Evolutionary conservation across 2,888 invertebrate genomes (phyloP).

Genomic region (Dendrolimus houi): DNA sequence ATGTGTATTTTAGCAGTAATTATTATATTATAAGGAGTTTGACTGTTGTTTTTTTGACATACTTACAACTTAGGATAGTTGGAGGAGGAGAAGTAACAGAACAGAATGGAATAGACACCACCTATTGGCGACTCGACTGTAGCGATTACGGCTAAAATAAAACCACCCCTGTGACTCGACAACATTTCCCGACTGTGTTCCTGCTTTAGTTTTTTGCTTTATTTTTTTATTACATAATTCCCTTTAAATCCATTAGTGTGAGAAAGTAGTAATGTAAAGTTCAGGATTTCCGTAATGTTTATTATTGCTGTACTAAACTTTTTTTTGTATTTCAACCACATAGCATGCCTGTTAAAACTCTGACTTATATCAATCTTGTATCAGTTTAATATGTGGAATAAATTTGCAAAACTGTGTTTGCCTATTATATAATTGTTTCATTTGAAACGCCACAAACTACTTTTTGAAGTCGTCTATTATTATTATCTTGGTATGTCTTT

Average conservation of each 20-base stretch:
- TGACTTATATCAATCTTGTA: slow-evolving; percentile 74
- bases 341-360: slow-evolving; percentile 71
- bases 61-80: slow-evolving; percentile 73
- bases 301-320: slow-evolving; percentile 66
- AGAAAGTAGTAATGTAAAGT: slow-evolving; percentile 71
- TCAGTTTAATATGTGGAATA: slow-evolving; percentile 75
- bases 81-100: slow-evolving; percentile 32
- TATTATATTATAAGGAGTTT: slow-evolving; percentile 76
- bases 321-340: slow-evolving; percentile 66
- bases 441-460: slow-evolving; percentile 17
- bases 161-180: slow-evolving; percentile 63
- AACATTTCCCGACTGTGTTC: slow-evolving; percentile 74
- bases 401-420: slow-evolving; percentile 77
- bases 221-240: slow-evolving; percentile 71
- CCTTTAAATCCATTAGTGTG: slow-evolving; percentile 72
- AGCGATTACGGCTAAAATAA: slow-evolving; percentile 68
- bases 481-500: too few species aligned
- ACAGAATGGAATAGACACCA: slow-evolving; percentile 49
- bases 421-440: slow-evolving; percentile 61
- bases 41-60: slow-evolving; percentile 76
- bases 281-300: slow-evolving; percentile 70
- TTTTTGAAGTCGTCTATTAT: too few species aligned
- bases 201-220: slow-evolving; percentile 76
- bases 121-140: slow-evolving; percentile 41
- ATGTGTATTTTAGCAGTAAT: slow-evolving; percentile 79